Evolutionary conservation across 2,888 invertebrate genomes (phyloP).

Genomic region (Eristalis arbustorum): DNA sequence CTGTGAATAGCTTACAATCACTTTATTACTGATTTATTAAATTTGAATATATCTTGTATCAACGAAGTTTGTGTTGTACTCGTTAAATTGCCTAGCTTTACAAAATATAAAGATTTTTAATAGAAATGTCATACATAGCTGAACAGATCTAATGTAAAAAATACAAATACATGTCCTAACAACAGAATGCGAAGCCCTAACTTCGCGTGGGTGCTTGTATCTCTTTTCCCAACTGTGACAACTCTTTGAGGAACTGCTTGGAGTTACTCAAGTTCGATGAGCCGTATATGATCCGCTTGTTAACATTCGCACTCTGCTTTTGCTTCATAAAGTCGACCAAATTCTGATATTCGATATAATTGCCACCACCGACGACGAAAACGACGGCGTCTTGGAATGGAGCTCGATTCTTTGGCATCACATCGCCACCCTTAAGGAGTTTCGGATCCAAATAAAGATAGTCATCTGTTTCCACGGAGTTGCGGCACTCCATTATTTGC

Average conservation of each 20-base stretch:
- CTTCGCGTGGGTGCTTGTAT: constrained; percentile 80
- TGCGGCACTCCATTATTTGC: constrained; percentile 90
- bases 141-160: constrained; percentile 21
- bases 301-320: constrained; percentile 85
- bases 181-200: constrained; percentile 74
- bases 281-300: constrained; percentile 95
- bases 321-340: constrained; percentile 96
- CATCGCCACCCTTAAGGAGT: constrained; percentile 88
- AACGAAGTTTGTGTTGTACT: constrained; percentile 7
- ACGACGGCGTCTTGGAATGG: constrained; percentile 94
- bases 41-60: neutral
- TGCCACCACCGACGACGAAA: constrained; percentile 95
- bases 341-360: constrained; percentile 99
- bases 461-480: constrained; percentile 90
- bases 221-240: constrained; percentile 89
- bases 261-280: constrained; percentile 97
- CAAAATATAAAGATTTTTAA: constrained; percentile 29
- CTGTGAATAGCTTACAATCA: constrained; percentile 25
- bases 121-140: constrained; percentile 42
- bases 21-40: constrained; percentile 16
- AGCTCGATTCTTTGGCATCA: constrained; percentile 83
- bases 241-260: constrained; percentile 95
- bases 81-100: constrained; percentile 4
- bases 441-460: constrained; percentile 98
- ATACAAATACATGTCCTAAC: constrained; percentile 31